Evolutionary conservation across 2,888 invertebrate species (phyloP).

Genomic region (Plutella xylostella): DNA sequence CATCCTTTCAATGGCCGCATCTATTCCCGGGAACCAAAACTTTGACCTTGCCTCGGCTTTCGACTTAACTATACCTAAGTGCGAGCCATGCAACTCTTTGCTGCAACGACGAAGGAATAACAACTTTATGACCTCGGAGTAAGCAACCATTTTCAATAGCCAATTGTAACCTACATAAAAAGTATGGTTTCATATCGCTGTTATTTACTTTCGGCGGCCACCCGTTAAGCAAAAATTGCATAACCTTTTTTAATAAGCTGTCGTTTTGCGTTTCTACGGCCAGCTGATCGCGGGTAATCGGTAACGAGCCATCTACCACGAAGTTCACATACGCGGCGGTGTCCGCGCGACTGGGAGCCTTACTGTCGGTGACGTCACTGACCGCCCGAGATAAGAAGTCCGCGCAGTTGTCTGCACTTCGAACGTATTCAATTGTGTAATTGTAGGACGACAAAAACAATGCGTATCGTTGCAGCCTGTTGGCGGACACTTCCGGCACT

Average conservation of each 20-base stretch:
- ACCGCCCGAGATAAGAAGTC: conserved; percentile 2
- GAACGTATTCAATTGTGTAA: conserved; percentile 23
- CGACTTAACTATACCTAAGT: not conserved
- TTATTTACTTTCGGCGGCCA: not conserved
- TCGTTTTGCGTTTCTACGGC: not conserved
- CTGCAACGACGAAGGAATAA: not conserved
- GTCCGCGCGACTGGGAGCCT: not conserved
- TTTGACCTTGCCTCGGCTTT: not conserved
- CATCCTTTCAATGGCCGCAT: not conserved
- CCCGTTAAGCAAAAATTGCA: not conserved
- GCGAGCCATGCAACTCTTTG: not conserved
- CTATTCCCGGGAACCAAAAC: not conserved
- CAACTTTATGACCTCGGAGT: conserved; percentile 1
- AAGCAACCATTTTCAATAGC: not conserved
- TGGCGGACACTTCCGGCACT: conserved; percentile 22
- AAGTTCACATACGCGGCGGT: not conserved
- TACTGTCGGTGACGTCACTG: not conserved
- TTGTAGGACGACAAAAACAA: too few relatives aligned
- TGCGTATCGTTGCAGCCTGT: too few relatives aligned
- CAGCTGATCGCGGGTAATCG: not conserved
- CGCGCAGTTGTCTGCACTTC: conserved; percentile 13
- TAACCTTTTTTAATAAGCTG: not conserved
- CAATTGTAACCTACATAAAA: not conserved
- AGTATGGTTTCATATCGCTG: not conserved
- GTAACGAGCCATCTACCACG: not conserved